Percentiles rank a stretch among this genome's conserved stretches.
These are phyloP conservation scores for Megaceryle torquata DNA, from an alignment of 2,113 vertebrate species.

Conservation along the genomic window DNA sequence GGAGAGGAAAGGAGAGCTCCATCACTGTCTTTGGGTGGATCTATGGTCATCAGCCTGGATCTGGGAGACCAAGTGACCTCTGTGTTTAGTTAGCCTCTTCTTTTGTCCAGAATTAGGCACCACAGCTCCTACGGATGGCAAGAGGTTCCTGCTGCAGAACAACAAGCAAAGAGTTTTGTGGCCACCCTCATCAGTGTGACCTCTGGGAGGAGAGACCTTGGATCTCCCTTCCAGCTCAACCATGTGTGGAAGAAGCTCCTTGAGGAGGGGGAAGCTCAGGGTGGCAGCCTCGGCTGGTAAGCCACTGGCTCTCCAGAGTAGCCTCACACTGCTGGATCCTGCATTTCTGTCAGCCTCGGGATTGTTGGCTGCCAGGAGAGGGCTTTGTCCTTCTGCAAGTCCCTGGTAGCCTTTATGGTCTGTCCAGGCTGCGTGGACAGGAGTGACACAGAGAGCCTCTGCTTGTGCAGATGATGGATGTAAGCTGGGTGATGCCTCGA, in stretches of 20 bases:
- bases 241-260: fast-evolving
- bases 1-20: neutral
- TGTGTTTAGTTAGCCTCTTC: neutral
- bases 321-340: neutral
- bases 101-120: neutral
- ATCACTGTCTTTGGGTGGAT: neutral
- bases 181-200: neutral
- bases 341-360: neutral
- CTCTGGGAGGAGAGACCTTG: neutral
- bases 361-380: neutral
- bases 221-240: neutral
- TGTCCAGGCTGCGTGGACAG: neutral
- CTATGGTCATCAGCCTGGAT: neutral
- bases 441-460: neutral
- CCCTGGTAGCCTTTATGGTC: neutral
- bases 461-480: neutral
- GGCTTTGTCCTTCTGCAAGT: neutral
- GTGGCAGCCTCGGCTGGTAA: neutral
- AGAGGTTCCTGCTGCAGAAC: neutral
- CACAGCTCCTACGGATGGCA: neutral
- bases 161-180: neutral
- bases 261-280: neutral
- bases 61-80: neutral
- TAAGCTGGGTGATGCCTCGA: neutral
- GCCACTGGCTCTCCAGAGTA: neutral